phyloP scores from a whole-genome alignment of 2,888 invertebrate species.

The Clusia tigrina region DNA sequence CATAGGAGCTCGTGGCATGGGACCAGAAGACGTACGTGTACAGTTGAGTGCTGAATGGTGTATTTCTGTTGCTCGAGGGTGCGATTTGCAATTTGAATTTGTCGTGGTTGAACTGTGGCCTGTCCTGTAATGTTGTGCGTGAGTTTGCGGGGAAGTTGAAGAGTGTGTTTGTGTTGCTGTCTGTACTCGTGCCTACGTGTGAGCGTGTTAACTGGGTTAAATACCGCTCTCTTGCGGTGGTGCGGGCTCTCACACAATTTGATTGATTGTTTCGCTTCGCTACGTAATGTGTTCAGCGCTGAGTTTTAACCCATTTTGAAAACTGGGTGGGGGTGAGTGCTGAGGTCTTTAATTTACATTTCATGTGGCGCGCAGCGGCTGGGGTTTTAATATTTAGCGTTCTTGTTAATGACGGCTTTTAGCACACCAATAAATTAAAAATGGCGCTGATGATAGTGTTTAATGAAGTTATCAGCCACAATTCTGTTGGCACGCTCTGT shows the following conservation, averaged over 20 bases:
- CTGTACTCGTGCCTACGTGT: not conserved
- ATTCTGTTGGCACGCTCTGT: no score
- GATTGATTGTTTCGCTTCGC: not conserved
- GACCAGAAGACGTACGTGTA: no score
- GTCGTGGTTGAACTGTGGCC: no score
- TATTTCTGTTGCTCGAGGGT: not conserved
- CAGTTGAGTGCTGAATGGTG: not conserved
- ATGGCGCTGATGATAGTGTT: not conserved
- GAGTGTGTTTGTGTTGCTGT: not conserved
- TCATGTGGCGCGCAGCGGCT: no score
- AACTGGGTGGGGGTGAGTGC: no score
- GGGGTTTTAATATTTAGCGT: not conserved
- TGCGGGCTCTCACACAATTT: not conserved
- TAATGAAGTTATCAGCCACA: not conserved
- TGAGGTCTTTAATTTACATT: not conserved
- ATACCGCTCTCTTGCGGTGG: not conserved
- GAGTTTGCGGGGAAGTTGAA: no score
- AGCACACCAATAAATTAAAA: not conserved
- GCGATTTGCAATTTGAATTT: not conserved
- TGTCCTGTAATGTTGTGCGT: not conserved
- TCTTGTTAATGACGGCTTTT: not conserved
- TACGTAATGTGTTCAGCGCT: not conserved
- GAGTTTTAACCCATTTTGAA: not conserved
- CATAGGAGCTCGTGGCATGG: no score
- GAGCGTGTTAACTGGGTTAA: not conserved